A percentile compares a stretch with the other conserved stretches of the same genome.
These are phyloP conservation scores for Melanocharis versteri DNA, from an alignment of 2,113 vertebrate species.

Conservation along the genomic window DNA sequence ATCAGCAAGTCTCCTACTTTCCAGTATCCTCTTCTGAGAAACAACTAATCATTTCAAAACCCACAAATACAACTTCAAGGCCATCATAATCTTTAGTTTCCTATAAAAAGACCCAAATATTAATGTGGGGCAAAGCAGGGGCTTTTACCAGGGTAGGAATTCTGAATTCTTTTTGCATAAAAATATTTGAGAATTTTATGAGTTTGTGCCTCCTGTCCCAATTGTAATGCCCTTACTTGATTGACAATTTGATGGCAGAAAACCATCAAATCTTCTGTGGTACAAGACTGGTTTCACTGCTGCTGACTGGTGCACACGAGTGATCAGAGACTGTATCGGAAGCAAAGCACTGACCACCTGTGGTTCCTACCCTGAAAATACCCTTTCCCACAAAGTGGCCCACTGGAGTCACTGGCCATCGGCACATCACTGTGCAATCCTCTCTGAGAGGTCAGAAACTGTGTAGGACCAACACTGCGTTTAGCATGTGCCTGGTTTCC, in stretches of 20 bases:
- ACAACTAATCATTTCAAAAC: slow-evolving; percentile 69
- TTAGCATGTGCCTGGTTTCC: neutral
- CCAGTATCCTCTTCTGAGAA: slow-evolving; percentile 77
- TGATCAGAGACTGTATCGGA: neutral
- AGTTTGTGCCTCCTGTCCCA: neutral
- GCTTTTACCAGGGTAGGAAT: neutral
- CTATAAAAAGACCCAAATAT: slow-evolving; percentile 20
- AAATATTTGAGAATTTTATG: neutral
- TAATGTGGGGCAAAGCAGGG: neutral
- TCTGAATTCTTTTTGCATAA: neutral
- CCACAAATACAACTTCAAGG: slow-evolving; percentile 59
- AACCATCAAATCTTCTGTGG: neutral
- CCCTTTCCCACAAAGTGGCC: neutral
- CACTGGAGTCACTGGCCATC: neutral
- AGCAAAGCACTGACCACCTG: neutral
- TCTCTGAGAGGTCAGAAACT: neutral
- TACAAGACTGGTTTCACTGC: neutral
- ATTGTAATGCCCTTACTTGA: neutral
- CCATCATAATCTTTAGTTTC: slow-evolving; percentile 35
- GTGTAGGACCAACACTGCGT: neutral
- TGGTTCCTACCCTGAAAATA: neutral
- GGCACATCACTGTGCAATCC: neutral
- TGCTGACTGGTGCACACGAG: neutral
- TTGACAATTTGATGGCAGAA: neutral
- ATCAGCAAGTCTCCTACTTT: slow-evolving; percentile 77